phyloP scores from a whole-genome alignment of 2,113 vertebrate genomes.

The Rhipidura dahli region DNA sequence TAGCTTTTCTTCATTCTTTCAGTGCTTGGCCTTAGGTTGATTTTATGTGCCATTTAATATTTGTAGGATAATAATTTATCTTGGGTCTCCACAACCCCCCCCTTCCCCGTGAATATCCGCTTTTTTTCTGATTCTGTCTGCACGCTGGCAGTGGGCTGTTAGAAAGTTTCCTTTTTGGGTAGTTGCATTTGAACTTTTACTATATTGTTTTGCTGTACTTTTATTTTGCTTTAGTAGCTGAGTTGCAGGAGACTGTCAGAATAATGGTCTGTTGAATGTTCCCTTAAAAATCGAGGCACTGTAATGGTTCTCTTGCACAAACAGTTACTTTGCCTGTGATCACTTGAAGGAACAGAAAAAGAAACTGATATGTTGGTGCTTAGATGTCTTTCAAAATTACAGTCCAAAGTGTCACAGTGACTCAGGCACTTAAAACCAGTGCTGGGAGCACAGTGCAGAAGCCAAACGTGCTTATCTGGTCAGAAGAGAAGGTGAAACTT shows the following conservation, averaged over 20 bases:
- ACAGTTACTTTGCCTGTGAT: background rate
- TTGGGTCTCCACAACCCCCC: background rate
- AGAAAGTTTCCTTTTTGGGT: background rate
- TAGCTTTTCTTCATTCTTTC: background rate
- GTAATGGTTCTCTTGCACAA: background rate
- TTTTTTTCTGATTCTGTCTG: background rate
- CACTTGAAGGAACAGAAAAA: background rate
- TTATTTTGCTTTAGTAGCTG: background rate
- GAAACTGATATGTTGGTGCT: background rate
- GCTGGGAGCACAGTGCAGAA: background rate
- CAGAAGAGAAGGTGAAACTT: background rate
- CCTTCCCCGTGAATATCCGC: accelerated
- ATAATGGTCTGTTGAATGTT: background rate
- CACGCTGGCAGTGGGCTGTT: background rate
- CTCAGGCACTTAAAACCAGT: accelerated
- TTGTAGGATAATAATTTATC: background rate
- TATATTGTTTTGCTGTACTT: background rate
- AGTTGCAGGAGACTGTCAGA: background rate
- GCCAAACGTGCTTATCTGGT: background rate
- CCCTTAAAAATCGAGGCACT: background rate
- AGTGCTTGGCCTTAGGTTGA: background rate
- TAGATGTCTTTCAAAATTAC: background rate
- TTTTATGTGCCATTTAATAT: background rate
- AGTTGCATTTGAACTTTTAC: background rate
- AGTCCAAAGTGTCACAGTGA: background rate